These are phyloP conservation scores for Julus scanicus DNA, from an alignment of 2,888 invertebrate species.

Conservation along the genomic window DNA sequence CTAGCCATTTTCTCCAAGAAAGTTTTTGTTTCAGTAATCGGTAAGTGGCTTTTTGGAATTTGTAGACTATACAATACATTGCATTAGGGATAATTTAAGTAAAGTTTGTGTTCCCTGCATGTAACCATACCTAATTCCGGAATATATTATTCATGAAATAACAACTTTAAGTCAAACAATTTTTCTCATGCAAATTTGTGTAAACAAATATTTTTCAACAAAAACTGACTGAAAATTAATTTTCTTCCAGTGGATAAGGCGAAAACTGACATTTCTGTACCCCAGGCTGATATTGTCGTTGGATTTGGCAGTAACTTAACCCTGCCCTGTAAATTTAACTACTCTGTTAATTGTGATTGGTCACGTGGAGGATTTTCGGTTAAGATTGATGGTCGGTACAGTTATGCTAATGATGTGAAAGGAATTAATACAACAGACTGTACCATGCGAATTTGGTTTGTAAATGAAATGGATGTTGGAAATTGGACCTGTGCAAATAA, in stretches of 20 bases:
- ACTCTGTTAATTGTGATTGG: neutral
- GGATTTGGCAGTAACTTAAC: neutral
- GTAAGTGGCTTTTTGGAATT: no score
- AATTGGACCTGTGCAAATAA: neutral
- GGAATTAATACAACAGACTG: neutral
- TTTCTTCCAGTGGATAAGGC: neutral
- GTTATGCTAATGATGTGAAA: neutral
- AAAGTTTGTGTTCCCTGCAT: no score
- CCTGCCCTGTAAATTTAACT: neutral
- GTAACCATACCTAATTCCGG: no score
- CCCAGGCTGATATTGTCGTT: neutral
- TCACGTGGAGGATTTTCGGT: conserved; percentile 13
- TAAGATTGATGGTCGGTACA: neutral
- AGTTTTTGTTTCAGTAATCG: neutral
- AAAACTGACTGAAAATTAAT: neutral
- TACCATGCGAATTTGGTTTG: neutral
- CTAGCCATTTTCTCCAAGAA: neutral
- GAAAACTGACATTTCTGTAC: neutral
- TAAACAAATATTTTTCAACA: no score
- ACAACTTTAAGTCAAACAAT: no score
- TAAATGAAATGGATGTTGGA: neutral
- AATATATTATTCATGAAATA: no score
- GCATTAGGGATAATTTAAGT: no score
- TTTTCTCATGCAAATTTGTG: no score
- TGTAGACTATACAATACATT: no score